phyloP scores from a whole-genome alignment of 2,888 invertebrate genomes.

The Pterostichus niger region DNA sequence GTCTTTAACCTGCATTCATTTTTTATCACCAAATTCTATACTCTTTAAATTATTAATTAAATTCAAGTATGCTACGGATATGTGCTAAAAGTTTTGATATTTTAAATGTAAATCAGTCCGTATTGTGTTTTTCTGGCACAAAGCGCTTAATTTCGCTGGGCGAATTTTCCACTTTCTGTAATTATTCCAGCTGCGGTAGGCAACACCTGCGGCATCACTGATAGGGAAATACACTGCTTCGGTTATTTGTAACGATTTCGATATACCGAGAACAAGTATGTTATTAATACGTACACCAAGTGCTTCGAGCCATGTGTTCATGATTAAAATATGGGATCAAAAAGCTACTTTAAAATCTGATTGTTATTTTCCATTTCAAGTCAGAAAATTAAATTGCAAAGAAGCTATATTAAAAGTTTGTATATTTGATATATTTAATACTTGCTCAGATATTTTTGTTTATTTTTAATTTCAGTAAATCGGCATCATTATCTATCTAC shows the following conservation, averaged over 20 bases:
- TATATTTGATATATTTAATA: too few relatives aligned
- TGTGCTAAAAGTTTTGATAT: background rate
- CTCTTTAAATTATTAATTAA: conserved; percentile 1
- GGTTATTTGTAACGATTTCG: conserved; percentile 6
- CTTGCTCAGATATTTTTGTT: too few relatives aligned
- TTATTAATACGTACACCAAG: background rate
- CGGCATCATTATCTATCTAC: too few relatives aligned
- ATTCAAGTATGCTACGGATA: too few relatives aligned
- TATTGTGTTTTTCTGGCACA: conserved; percentile 21
- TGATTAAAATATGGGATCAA: background rate
- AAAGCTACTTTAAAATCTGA: background rate
- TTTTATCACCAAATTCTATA: conserved; percentile 24
- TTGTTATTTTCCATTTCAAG: background rate
- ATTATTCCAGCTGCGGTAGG: conserved; percentile 16
- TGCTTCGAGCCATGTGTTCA: background rate
- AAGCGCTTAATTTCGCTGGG: conserved; percentile 32
- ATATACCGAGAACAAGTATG: background rate
- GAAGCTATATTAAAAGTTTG: too few relatives aligned
- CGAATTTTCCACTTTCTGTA: conserved; percentile 32
- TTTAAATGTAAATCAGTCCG: conserved; percentile 27
- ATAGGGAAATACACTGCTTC: conserved; percentile 31
- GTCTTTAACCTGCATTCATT: conserved; percentile 34
- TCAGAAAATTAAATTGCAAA: background rate
- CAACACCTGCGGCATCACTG: conserved; percentile 37
- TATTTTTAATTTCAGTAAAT: too few relatives aligned